Evolutionary conservation across 2,113 vertebrate species (phyloP), one percentile per base, ranked within the genome.

Genomic region (Carassius auratus): DNA sequence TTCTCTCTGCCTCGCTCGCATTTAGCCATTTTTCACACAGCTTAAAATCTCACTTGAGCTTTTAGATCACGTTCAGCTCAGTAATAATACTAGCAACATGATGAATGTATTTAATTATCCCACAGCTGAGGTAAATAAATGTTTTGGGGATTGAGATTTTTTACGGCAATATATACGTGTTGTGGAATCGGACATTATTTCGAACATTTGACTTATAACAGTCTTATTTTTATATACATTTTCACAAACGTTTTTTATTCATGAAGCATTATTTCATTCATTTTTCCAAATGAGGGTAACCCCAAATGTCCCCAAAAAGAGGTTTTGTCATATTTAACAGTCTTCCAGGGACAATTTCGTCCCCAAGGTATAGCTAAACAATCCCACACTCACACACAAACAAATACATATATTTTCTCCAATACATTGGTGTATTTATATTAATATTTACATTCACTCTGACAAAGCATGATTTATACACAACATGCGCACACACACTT

Each of bases 61-160:
- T 55, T 74, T 78, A 30, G 68, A 45, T 87, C 85, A 74, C 80
- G 52, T 69, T 82, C 7, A 1, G 45, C 26, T 52, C 26, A 69
- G 17, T 52, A 82, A 21, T 69, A 82, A 55, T 69, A 52, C 26
- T 14, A 69, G 50, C 13, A 55, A 73, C 52, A 83, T 83, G 19
- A 73, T 83, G 30, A 73, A 83, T 59, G 66, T 26, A 15, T 83
- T 55, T 73, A 83, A 73, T 74, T 83, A 57, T 82, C 42, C 45
- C 81, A 71, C 50, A 23, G 5, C 45, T 82, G 80, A 69, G 64
- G 68, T 59, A 55, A 73, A 83, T 59, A 83, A 83, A 83, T 8
- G 2, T 83, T 33, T 50, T 83, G 50, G 50, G 6, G 12, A 45
- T 57, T 36, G 64, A 82, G 13, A 36, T 82, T 82, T 26, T 26